These are phyloP conservation scores for Cyprinella venusta DNA, from an alignment of 2,797 vertebrate genomes.

Conservation along the genomic window DNA sequence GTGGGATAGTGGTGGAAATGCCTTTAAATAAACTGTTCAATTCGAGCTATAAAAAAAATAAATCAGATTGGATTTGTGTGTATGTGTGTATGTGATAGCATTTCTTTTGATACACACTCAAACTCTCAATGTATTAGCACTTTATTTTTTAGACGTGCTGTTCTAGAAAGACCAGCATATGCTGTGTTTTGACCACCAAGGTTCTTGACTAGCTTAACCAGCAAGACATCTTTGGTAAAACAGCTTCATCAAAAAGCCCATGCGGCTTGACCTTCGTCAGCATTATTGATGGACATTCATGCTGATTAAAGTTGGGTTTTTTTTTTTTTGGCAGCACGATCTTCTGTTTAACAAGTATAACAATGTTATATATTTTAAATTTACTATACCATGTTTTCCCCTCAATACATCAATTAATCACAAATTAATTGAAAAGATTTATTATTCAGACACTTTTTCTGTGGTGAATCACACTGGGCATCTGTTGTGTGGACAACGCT, in stretches of 20 bases:
- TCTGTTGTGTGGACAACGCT: background rate
- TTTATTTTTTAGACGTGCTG: background rate
- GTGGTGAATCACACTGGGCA: background rate
- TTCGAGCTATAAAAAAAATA: background rate
- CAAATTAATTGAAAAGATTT: background rate
- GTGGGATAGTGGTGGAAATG: background rate
- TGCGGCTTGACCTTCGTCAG: background rate
- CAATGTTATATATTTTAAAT: background rate
- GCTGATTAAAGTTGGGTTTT: background rate
- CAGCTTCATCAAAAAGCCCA: background rate
- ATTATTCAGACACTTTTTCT: background rate
- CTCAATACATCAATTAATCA: constrained; percentile 20
- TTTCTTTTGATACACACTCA: background rate
- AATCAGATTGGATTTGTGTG: background rate
- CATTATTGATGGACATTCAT: background rate
- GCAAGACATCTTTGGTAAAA: constrained; percentile 23
- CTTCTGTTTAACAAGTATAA: background rate
- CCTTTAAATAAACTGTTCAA: background rate
- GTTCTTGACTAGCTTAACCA: constrained; percentile 12
- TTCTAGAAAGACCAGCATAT: background rate
- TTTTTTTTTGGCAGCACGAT: background rate
- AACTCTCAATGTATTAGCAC: background rate
- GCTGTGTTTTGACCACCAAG: background rate
- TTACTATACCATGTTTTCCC: background rate
- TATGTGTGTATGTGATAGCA: background rate